Conservation (phyloP, 2,113 vertebrate species). For the Rhinolophus sinicus region DNA sequence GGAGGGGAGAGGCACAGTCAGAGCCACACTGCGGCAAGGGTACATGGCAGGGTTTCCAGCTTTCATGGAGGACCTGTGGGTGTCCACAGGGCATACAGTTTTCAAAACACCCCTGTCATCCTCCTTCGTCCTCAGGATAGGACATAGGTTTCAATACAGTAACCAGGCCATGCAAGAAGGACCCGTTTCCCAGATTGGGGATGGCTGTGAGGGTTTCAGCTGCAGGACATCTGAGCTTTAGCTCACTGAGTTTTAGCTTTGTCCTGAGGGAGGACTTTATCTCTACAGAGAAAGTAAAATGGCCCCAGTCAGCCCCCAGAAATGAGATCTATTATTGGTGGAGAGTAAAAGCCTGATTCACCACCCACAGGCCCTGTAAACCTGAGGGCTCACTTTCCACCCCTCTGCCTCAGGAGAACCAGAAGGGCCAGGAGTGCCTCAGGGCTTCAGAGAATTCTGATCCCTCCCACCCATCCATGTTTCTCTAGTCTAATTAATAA, state of each 20-base stretch:
- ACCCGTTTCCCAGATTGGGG: not conserved
- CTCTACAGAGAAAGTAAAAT: not conserved
- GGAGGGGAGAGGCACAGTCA: not conserved
- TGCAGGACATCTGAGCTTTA: not conserved
- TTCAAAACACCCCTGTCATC: not conserved
- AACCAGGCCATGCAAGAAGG: not conserved
- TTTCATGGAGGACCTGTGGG: rapidly evolving
- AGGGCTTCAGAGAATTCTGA: not conserved
- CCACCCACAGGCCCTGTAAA: not conserved
- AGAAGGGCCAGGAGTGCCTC: not conserved
- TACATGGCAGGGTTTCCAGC: not conserved
- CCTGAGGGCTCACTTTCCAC: not conserved
- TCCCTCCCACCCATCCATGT: rapidly evolving
- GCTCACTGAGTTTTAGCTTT: not conserved
- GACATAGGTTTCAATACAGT: not conserved
- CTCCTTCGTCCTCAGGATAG: not conserved
- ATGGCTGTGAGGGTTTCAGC: too few species aligned
- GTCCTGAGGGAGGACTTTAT: not conserved
- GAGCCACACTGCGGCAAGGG: not conserved
- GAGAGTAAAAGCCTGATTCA: constrained; percentile 41
- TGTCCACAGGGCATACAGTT: not conserved
- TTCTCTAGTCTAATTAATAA: not conserved
- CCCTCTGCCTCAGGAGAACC: not conserved
- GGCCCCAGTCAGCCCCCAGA: not conserved
- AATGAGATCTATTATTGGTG: not conserved